phyloP scores from a whole-genome alignment of 2,113 vertebrate genomes.

The Pangasianodon gigas region DNA sequence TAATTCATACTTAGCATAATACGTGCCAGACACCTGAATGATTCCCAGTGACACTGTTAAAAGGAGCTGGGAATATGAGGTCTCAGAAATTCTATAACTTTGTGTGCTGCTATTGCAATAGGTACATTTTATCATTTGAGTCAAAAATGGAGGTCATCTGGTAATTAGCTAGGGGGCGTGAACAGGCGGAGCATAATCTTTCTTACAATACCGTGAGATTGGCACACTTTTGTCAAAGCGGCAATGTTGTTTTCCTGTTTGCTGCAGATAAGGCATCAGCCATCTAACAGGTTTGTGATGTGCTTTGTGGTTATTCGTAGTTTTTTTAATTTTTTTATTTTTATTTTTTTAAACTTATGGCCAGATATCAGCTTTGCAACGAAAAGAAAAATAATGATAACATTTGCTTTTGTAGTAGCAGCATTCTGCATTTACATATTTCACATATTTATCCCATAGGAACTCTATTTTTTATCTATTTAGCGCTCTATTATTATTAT shows the following conservation, averaged over 20 bases:
- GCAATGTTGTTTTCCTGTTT: constrained; percentile 4
- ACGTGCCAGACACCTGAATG: neutral
- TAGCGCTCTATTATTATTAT: no score
- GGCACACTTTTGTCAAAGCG: constrained; percentile 7
- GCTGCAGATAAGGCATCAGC: constrained; percentile 6
- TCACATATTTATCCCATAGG: neutral
- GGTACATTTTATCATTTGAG: neutral
- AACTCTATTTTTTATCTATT: neutral
- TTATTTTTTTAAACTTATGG: neutral
- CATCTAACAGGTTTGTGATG: neutral
- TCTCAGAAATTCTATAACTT: neutral
- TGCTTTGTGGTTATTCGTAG: neutral
- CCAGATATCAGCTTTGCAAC: neutral
- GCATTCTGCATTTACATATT: neutral
- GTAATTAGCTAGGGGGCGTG: neutral
- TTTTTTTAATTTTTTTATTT: neutral
- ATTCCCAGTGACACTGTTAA: neutral
- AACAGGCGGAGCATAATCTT: constrained; percentile 17
- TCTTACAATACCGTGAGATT: constrained; percentile 10
- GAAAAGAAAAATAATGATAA: neutral
- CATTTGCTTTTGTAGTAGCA: neutral
- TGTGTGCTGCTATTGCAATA: neutral
- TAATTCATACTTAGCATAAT: neutral
- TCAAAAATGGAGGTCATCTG: constrained; percentile 8
- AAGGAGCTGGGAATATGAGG: neutral